Conservation (phyloP, 1,140 invertebrate species). For the Zaprionus davidi region DNA sequence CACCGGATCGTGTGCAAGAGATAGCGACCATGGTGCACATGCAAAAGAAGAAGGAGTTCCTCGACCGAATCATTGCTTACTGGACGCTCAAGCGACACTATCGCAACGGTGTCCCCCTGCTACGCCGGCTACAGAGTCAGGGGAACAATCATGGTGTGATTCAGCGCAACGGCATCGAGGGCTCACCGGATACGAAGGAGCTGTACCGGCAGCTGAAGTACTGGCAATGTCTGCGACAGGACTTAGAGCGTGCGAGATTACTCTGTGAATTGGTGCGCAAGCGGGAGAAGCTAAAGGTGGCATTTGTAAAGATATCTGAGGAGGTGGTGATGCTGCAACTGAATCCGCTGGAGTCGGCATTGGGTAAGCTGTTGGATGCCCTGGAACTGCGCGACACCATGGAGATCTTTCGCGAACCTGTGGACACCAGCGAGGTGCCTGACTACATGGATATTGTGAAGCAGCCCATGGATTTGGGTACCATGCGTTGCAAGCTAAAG, state of each 20-base stretch:
- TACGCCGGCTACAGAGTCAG: constrained; percentile 93
- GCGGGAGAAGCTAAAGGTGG: constrained; percentile 96
- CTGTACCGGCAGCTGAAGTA: constrained; percentile 95
- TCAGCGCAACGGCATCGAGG: constrained; percentile 84
- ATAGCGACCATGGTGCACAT: constrained; percentile 90
- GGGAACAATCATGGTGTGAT: constrained; percentile 85
- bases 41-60: constrained; percentile 92
- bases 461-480: constrained; percentile 97
- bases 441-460: constrained; percentile 97
- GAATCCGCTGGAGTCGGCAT: constrained; percentile 91
- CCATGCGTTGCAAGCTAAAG: constrained; percentile 93
- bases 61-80: constrained; percentile 94
- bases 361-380: constrained; percentile 90
- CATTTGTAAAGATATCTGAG: constrained; percentile 92
- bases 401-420: constrained; percentile 96
- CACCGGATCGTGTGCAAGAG: constrained; percentile 93
- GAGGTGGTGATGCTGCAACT: constrained; percentile 92
- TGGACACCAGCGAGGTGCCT: constrained; percentile 94
- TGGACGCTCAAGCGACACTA: constrained; percentile 98
- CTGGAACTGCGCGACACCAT: constrained; percentile 92
- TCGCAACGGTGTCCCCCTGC: constrained; percentile 96
- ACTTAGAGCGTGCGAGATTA: constrained; percentile 95
- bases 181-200: constrained; percentile 88
- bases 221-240: constrained; percentile 97
- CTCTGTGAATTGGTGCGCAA: constrained; percentile 97